Percentiles rank a stretch among this genome's conserved stretches.
phyloP scores from a whole-genome alignment of 2,888 invertebrate genomes.

The Drosophila pseudotalamancana region DNA sequence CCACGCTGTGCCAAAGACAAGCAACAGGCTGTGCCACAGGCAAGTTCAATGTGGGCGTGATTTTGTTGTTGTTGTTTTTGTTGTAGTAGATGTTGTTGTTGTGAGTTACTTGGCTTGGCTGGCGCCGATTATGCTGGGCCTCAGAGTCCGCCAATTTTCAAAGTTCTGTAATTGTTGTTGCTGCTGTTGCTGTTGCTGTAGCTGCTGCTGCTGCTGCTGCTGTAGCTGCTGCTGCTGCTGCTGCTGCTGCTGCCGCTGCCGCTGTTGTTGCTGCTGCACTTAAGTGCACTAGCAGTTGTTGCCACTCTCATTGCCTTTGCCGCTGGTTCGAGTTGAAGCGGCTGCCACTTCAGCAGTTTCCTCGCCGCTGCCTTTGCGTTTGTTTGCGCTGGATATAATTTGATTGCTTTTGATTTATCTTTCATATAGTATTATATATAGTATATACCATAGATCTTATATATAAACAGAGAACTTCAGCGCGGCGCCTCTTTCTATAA shows the following conservation, averaged over 20 bases:
- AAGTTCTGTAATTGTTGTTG: slow-evolving; percentile 52
- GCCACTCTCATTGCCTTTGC: slow-evolving; percentile 38
- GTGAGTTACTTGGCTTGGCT: slow-evolving; percentile 45
- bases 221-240: slow-evolving; percentile 50
- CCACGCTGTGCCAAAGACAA: slow-evolving; percentile 62
- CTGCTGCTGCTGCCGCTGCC: slow-evolving; percentile 37
- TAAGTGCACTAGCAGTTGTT: slow-evolving; percentile 57
- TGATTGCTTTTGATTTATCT: slow-evolving; percentile 80
- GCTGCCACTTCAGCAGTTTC: slow-evolving; percentile 56
- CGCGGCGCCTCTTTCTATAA: slow-evolving; percentile 47
- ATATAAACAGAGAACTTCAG: background rate
- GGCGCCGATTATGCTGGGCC: slow-evolving; percentile 39
- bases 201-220: slow-evolving; percentile 39
- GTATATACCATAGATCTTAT: slow-evolving; percentile 3
- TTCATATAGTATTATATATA: slow-evolving; percentile 27
- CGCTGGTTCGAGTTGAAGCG: slow-evolving; percentile 31
- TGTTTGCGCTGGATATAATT: slow-evolving; percentile 72
- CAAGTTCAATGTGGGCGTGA: slow-evolving; percentile 56
- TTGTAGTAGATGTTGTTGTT: slow-evolving; percentile 20
- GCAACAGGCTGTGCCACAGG: slow-evolving; percentile 72
- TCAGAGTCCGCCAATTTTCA: slow-evolving; percentile 44
- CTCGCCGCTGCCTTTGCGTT: slow-evolving; percentile 32
- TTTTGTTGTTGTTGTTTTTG: slow-evolving; percentile 14
- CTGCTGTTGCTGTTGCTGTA: slow-evolving; percentile 29
- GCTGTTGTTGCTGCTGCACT: slow-evolving; percentile 32